These are phyloP conservation scores for Neolamprologus variostigma DNA, from an alignment of 2,113 vertebrate genomes.

Conservation along the genomic window DNA sequence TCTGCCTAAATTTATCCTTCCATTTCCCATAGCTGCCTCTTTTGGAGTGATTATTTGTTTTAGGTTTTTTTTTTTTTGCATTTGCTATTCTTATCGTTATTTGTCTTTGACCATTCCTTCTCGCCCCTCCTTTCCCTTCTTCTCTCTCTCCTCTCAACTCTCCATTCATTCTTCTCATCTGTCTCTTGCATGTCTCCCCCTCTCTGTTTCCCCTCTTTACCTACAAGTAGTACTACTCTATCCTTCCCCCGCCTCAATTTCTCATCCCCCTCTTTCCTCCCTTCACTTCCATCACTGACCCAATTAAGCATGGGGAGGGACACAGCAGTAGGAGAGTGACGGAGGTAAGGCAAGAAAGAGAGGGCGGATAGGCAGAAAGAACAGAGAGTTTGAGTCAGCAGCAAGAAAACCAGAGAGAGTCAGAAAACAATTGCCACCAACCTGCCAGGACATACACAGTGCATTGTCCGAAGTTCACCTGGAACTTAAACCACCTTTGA, in stretches of 20 bases:
- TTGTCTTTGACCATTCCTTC: background rate
- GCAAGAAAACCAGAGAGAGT: constrained; percentile 20
- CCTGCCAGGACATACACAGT: constrained; percentile 23
- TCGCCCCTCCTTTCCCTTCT: background rate
- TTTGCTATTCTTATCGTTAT: background rate
- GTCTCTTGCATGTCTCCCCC: background rate
- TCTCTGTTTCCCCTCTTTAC: background rate
- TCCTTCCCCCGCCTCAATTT: background rate
- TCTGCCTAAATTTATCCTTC: background rate
- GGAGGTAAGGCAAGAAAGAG: constrained; percentile 28
- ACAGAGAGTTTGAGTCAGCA: constrained; percentile 37
- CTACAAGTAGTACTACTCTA: constrained; percentile 6
- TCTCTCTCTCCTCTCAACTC: background rate
- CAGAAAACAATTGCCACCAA: constrained; percentile 29
- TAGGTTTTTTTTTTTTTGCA: accelerated
- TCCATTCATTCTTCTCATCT: background rate
- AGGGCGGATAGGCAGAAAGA: constrained; percentile 25
- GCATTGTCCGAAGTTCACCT: constrained; percentile 50
- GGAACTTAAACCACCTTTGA: constrained; percentile 54
- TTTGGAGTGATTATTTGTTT: background rate
- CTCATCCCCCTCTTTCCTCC: background rate
- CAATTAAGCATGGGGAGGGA: constrained; percentile 65
- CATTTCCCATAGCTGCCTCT: background rate
- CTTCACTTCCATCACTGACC: constrained; percentile 62
- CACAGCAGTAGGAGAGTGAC: constrained; percentile 29